phyloP scores from a whole-genome alignment of 2,113 vertebrate genomes.

The Semnopithecus entellus region DNA sequence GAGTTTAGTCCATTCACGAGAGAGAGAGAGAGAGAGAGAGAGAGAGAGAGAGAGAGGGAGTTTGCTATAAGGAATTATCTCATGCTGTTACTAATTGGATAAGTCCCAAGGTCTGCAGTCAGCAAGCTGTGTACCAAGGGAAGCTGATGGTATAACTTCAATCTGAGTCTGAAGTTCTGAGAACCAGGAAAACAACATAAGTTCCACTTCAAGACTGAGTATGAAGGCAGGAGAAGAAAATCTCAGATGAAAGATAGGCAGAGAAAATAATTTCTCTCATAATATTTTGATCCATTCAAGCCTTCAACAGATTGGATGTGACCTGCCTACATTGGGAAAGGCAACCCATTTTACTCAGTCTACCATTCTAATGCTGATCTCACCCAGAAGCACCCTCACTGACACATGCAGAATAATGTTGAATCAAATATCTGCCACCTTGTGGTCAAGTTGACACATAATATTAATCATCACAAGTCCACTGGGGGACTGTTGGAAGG shows the following conservation, averaged over 20 bases:
- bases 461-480: background rate
- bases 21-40: too few relatives aligned
- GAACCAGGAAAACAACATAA: background rate
- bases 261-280: background rate
- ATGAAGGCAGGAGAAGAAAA: too few relatives aligned
- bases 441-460: background rate
- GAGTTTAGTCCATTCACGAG: too few relatives aligned
- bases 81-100: background rate
- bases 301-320: background rate
- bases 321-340: background rate
- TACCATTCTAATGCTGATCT: background rate
- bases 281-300: background rate
- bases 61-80: too few relatives aligned
- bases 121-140: too few relatives aligned
- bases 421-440: background rate
- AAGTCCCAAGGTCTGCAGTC: too few relatives aligned
- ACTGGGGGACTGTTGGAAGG: too few relatives aligned
- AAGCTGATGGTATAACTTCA: too few relatives aligned
- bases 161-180: background rate
- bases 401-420: background rate
- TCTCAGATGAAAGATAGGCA: background rate
- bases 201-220: background rate
- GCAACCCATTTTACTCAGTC: background rate
- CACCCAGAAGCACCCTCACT: background rate
- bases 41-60: too few relatives aligned